Percentiles rank a stretch among this genome's conserved stretches.
Conservation (phyloP, 1,140 invertebrate species). For the Melitaea cinxia region DNA sequence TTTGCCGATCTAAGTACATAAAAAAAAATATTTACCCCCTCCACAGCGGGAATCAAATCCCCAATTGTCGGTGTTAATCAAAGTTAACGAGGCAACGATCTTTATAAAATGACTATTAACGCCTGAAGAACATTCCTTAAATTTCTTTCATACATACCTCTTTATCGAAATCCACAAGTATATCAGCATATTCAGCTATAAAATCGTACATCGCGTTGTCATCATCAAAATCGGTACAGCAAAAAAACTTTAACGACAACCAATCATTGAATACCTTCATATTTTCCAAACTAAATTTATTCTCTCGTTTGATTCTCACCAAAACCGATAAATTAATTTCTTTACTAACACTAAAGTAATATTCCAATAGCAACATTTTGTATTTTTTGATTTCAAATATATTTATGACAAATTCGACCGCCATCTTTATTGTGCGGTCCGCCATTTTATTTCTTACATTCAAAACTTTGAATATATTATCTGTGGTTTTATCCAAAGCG, state of each 20-base stretch:
- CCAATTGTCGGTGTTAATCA: too few species aligned
- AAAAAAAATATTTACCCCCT: too few species aligned
- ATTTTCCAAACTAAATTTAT: too few species aligned
- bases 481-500: neutral
- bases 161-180: neutral
- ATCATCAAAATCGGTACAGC: neutral
- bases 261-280: neutral
- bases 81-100: too few species aligned
- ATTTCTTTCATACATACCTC: neutral
- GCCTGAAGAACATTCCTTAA: too few species aligned
- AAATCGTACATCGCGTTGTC: neutral
- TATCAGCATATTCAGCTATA: neutral
- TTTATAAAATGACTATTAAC: too few species aligned
- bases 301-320: neutral
- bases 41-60: too few species aligned
- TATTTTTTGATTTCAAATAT: conserved; percentile 11
- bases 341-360: neutral
- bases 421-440: neutral
- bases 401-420: conserved; percentile 24
- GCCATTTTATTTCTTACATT: conserved; percentile 10
- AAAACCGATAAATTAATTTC: neutral
- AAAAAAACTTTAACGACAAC: neutral
- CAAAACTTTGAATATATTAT: conserved; percentile 11
- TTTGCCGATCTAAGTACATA: too few species aligned
- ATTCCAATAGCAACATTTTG: neutral